Evolutionary conservation across 2,113 vertebrate genomes (phyloP).

Genomic region (Actenoides hombroni): DNA sequence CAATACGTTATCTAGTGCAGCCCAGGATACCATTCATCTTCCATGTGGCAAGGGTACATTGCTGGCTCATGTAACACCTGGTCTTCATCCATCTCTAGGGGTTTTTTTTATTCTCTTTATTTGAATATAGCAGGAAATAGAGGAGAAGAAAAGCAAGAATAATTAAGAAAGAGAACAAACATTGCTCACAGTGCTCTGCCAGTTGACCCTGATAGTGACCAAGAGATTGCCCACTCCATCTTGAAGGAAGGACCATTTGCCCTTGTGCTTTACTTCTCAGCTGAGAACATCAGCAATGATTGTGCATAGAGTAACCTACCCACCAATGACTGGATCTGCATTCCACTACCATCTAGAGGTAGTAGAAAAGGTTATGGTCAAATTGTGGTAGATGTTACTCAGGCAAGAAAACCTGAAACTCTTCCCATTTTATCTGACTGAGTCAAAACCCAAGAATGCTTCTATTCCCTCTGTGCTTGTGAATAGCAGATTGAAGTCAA

Average conservation of each 20-base stretch:
- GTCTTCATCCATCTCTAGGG: neutral
- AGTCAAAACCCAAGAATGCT: neutral
- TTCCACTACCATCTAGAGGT: neutral
- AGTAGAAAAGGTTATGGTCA: neutral
- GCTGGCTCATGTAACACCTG: neutral
- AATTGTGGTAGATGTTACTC: neutral
- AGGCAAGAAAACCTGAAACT: neutral
- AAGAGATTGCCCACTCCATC: neutral
- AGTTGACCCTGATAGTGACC: neutral
- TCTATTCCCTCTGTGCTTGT: neutral
- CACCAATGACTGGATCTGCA: neutral
- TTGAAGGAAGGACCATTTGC: neutral
- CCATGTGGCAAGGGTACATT: neutral
- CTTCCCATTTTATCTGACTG: neutral
- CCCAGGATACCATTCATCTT: fast-evolving
- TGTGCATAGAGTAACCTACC: neutral
- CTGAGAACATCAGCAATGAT: neutral
- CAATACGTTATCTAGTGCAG: neutral
- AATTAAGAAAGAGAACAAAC: neutral
- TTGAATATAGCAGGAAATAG: neutral
- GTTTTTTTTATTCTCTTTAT: neutral
- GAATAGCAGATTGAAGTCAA: neutral
- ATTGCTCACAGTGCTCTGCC: neutral
- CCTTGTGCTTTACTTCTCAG: neutral
- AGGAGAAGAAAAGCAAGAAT: neutral